These are phyloP conservation scores for Pyrrhia umbra DNA, from an alignment of 2,888 invertebrate species.

Conservation along the genomic window DNA sequence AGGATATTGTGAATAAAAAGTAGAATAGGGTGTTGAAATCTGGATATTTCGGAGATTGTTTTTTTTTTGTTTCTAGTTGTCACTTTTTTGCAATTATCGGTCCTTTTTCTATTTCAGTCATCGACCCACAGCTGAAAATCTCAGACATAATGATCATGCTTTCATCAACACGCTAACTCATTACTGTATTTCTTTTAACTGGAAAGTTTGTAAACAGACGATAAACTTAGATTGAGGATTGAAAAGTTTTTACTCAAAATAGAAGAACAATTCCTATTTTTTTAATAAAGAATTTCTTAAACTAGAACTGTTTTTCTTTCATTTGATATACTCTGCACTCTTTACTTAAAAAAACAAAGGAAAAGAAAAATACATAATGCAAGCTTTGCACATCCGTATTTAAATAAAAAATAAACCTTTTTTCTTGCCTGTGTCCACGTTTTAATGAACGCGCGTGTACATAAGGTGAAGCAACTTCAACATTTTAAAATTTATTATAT, in stretches of 20 bases:
- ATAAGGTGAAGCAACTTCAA: not conserved
- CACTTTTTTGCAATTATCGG: too few species aligned
- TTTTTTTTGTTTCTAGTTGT: too few species aligned
- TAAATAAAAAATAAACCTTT: not conserved
- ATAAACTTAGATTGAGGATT: too few species aligned
- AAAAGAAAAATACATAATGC: too few species aligned
- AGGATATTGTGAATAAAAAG: not conserved
- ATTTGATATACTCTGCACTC: not conserved
- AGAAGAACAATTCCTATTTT: not conserved
- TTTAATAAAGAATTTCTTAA: not conserved
- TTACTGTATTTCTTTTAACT: too few species aligned
- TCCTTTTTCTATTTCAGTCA: too few species aligned
- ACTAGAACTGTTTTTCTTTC: not conserved
- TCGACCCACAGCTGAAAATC: too few species aligned
- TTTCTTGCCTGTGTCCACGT: not conserved
- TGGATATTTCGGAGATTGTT: not conserved
- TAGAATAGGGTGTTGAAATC: not conserved
- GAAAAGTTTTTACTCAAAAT: too few species aligned
- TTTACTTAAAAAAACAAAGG: not conserved
- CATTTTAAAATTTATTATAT: constrained; percentile 39
- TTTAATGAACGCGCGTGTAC: constrained; percentile 31
- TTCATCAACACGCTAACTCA: too few species aligned
- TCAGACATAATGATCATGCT: too few species aligned
- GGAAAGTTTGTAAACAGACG: too few species aligned
- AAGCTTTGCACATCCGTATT: not conserved